Evolutionary conservation across 92 coral and sea anemone genomes (phyloP).

Genomic region (Zoanthus sociatus): DNA sequence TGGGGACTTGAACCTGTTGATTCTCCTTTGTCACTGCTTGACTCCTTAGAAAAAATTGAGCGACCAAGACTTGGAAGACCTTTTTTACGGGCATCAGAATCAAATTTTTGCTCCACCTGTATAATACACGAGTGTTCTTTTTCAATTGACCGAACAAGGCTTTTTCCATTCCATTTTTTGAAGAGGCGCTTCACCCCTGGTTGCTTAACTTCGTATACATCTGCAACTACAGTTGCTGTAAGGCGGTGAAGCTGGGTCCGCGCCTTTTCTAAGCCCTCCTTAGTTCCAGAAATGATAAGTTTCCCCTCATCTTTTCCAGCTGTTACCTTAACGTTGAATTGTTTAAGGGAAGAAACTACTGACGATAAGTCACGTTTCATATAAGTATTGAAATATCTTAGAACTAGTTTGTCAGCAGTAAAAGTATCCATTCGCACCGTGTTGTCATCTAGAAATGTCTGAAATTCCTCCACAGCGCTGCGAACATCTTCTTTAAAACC

Average conservation of each 20-base stretch:
- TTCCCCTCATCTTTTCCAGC: conserved; percentile 47
- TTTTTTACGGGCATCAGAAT: conserved; percentile 8
- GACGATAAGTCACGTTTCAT: conserved; percentile 61
- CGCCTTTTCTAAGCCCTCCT: conserved; percentile 59
- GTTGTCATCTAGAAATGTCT: conserved; percentile 65
- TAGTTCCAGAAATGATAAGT: conserved; percentile 71
- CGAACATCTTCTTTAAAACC: conserved; percentile 71
- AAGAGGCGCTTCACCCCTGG: conserved; percentile 71
- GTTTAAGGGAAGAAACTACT: conserved; percentile 55
- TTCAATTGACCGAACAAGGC: conserved; percentile 68
- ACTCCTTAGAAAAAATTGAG: not conserved
- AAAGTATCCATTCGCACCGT: conserved; percentile 51
- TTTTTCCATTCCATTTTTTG: conserved; percentile 62
- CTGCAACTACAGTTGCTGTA: conserved; percentile 26
- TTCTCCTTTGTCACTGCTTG: conserved; percentile 45
- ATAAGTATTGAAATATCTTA: conserved; percentile 67
- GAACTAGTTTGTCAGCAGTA: conserved; percentile 53
- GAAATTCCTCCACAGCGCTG: conserved; percentile 54
- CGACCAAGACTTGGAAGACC: not conserved
- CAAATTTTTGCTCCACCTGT: conserved; percentile 25
- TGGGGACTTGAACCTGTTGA: not conserved
- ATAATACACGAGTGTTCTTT: conserved; percentile 70
- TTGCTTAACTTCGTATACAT: conserved; percentile 47
- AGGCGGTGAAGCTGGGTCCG: conserved; percentile 28
- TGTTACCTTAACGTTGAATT: conserved; percentile 53